Conservation (phyloP, 2,888 invertebrate species). For the Rhagonycha fulva region DNA sequence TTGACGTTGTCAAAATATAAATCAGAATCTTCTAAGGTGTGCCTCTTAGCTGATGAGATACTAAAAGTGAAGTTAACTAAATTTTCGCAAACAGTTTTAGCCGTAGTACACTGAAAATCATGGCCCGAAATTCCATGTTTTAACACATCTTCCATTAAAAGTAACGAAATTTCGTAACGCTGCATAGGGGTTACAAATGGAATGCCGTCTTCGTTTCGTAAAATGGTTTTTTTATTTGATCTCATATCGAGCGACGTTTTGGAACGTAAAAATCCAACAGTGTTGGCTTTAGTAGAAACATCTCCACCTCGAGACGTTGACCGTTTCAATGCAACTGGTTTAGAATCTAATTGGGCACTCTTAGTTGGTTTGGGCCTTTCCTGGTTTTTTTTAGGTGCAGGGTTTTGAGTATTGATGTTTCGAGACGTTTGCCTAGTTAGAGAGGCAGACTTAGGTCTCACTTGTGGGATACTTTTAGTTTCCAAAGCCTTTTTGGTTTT, state of each 20-base stretch:
- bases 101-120: slow-evolving; percentile 64
- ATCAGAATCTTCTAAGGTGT: slow-evolving; percentile 81
- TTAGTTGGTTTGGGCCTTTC: neutral
- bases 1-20: slow-evolving; percentile 68
- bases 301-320: neutral
- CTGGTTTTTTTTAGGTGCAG: neutral
- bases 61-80: slow-evolving; percentile 78
- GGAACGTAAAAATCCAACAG: slow-evolving; percentile 51
- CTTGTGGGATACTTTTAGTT: slow-evolving; percentile 8
- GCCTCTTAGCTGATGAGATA: slow-evolving; percentile 80
- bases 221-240: slow-evolving; percentile 43
- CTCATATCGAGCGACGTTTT: slow-evolving; percentile 52
- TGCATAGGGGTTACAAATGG: slow-evolving; percentile 75
- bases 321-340: neutral
- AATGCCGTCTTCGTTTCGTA: slow-evolving; percentile 60
- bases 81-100: slow-evolving; percentile 70
- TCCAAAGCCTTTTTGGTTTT: slow-evolving; percentile 1
- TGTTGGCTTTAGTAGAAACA: slow-evolving; percentile 13
- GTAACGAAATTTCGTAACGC: slow-evolving; percentile 73
- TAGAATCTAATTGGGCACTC: neutral
- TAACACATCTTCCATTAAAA: slow-evolving; percentile 76
- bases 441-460: neutral
- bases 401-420: neutral
- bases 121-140: slow-evolving; percentile 59
- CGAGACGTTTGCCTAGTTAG: slow-evolving; percentile 8